Percentiles rank a stretch among this genome's conserved stretches.
Conservation (phyloP, 2,113 vertebrate genomes). For the Phoxinus phoxinus region DNA sequence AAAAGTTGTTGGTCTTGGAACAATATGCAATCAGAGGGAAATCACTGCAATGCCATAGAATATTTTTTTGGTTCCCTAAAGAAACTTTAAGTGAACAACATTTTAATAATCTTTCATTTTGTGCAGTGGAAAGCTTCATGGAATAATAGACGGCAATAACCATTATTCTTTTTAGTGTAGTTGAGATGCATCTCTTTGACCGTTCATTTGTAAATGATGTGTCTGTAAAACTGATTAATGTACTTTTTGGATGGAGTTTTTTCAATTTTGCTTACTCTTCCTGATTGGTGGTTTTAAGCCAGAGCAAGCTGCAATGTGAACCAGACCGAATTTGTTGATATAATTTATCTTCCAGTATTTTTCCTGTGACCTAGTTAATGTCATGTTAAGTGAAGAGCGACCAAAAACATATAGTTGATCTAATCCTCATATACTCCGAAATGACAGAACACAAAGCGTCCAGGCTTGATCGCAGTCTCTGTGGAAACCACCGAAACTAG, state of each 20-base stretch:
- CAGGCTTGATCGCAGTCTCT: constrained; percentile 5
- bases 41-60: too few species aligned
- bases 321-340: not conserved
- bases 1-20: too few species aligned
- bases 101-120: too few species aligned
- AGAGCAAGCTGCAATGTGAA: not conserved
- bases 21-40: too few species aligned
- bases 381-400: not conserved
- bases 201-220: not conserved
- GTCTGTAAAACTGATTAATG: not conserved
- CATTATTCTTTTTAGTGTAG: too few species aligned
- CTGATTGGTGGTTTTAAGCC: not conserved
- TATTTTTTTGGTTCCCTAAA: too few species aligned
- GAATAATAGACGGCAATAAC: too few species aligned
- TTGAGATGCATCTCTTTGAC: too few species aligned
- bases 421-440: not conserved
- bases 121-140: too few species aligned
- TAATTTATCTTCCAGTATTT: not conserved
- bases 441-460: not conserved
- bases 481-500: constrained; percentile 53
- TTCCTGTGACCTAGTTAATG: not conserved
- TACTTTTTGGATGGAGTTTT: not conserved
- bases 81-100: not conserved
- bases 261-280: not conserved
- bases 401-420: not conserved